Conservation (phyloP, 2,888 invertebrate genomes). For the Fragum fragum region DNA sequence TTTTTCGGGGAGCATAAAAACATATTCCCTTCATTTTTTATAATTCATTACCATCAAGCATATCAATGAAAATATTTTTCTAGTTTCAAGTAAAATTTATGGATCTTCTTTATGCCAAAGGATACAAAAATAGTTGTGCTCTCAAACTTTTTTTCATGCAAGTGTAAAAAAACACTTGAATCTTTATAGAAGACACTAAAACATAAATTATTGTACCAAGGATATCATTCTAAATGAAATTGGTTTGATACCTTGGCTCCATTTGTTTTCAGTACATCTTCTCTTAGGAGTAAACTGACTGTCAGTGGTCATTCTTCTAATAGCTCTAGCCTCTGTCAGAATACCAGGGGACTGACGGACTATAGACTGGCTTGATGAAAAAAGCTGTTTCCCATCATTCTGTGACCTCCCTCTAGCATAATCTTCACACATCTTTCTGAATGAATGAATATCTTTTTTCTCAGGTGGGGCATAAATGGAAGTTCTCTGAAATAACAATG, state of each 20-base stretch:
- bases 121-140: too few relatives aligned
- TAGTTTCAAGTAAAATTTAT: too few relatives aligned
- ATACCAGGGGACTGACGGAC: constrained; percentile 26
- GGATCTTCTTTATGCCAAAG: too few relatives aligned
- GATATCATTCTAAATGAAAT: too few relatives aligned
- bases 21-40: too few relatives aligned
- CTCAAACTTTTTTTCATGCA: too few relatives aligned
- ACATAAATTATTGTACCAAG: too few relatives aligned
- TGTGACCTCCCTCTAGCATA: constrained; percentile 24
- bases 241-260: neutral
- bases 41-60: too few relatives aligned
- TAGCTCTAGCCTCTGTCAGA: constrained; percentile 10
- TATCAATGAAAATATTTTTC: too few relatives aligned
- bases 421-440: constrained; percentile 53
- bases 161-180: too few relatives aligned
- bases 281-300: neutral
- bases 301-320: neutral
- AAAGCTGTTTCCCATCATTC: neutral
- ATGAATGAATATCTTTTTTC: constrained; percentile 33
- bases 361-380: neutral
- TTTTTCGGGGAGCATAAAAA: too few relatives aligned
- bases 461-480: constrained; percentile 27
- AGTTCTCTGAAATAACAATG: constrained; percentile 27
- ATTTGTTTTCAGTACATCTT: neutral
- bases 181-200: too few relatives aligned